Evolutionary conservation across 1,140 invertebrate species (phyloP), one percentile per base, ranked within the genome.

Genomic region (Aphelinus atriplicis): DNA sequence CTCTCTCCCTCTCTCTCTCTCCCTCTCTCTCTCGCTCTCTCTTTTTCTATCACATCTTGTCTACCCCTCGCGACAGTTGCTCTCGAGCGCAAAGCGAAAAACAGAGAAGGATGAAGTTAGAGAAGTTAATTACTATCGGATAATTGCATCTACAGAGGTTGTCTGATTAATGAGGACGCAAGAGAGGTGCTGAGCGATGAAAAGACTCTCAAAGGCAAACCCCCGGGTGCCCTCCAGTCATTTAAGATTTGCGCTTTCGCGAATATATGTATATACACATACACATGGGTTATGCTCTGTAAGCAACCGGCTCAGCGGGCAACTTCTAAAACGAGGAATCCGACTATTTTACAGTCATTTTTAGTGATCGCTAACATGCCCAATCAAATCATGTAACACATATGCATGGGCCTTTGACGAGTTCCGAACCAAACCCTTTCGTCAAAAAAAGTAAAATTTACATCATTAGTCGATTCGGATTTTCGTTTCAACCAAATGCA

Each of bases 81-180:
- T 26, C 26, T 26, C 26, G 26, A 26, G 26, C 26, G 26, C 26
- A 26, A 26, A 26, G 48, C 42, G 43, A 58, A n/a, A 58, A 42
- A 58, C 9, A 7, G 26, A 1, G n/a, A 42, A 58, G 45, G 58
- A 60, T 10, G 50, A 53, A 80, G 77, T 84, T 84, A 80, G 79
- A 82, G 67, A 83, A 85, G 80, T 85, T 86, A 85, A 85, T 85
- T 84, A 85, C 82, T 83, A 80, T 80, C 80, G 78, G 81, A 84
- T 85, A 84, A 84, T 84, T 83, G 79, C 79, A 73, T 80, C 76
- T 81, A 81, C 80, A 76, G 66, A 43, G 46, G 79, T 57, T 78
- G 74, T 67, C 75, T 84, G 82, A 85, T 85, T 84, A 83, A 85
- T 79, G 79, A 83, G 78, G 73, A 43, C 61, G 47, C 42, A 26